These are phyloP conservation scores for Zootoca vivipara DNA, from an alignment of 2,113 vertebrate species.

Conservation along the genomic window DNA sequence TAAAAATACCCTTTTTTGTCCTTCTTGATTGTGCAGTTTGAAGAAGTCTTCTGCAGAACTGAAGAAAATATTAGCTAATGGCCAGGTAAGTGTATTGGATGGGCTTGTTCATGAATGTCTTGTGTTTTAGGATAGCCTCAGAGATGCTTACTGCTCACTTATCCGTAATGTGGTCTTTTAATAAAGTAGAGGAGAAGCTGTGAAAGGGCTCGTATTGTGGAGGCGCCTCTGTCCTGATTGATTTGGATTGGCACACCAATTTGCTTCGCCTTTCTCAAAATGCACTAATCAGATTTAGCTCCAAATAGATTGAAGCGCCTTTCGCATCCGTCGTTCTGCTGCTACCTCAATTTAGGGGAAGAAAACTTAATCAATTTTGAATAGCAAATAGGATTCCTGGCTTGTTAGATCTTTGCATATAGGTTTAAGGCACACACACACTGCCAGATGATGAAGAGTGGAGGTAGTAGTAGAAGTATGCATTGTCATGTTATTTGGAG, in stretches of 20 bases:
- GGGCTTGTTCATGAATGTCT: background rate
- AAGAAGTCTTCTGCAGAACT: slow-evolving; percentile 97
- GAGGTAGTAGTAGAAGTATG: slow-evolving; percentile 4
- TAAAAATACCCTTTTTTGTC: slow-evolving; percentile 35
- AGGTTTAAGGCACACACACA: background rate
- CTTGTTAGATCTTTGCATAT: slow-evolving; percentile 36
- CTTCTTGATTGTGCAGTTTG: slow-evolving; percentile 77
- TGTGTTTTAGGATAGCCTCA: background rate
- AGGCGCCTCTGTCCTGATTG: slow-evolving; percentile 61
- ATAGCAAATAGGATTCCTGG: slow-evolving; percentile 54
- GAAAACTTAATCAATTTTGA: slow-evolving; percentile 74
- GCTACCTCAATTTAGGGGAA: slow-evolving; percentile 57
- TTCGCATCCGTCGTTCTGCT: slow-evolving; percentile 33
- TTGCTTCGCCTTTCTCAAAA: slow-evolving; percentile 70
- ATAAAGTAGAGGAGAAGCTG: slow-evolving; percentile 38
- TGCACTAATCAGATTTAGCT: slow-evolving; percentile 69
- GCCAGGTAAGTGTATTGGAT: slow-evolving; percentile 83
- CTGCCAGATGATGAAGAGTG: slow-evolving; percentile 30
- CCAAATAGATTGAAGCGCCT: slow-evolving; percentile 63
- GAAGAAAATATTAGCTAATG: slow-evolving; percentile 94
- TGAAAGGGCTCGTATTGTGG: slow-evolving; percentile 51
- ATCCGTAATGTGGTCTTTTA: slow-evolving; percentile 41
- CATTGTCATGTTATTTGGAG: slow-evolving; percentile 14
- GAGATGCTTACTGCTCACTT: slow-evolving; percentile 32
- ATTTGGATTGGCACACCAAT: slow-evolving; percentile 78